A percentile compares a stretch with the other conserved stretches of the same genome.
These are phyloP conservation scores for Cryptoblepharus egeriae DNA, from an alignment of 2,797 vertebrate species.

Conservation along the genomic window DNA sequence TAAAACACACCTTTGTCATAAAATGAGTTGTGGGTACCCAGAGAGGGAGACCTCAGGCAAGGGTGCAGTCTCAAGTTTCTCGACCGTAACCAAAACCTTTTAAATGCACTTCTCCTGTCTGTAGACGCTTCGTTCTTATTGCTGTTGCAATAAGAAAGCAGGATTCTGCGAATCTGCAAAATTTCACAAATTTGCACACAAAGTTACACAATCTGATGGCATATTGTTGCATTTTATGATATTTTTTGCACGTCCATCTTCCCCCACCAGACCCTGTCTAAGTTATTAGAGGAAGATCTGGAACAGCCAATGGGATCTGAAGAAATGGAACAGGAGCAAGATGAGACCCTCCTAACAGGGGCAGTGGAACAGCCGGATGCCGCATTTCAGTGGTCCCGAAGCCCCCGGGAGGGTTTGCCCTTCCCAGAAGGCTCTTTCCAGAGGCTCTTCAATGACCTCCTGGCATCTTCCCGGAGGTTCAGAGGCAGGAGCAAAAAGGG, in stretches of 20 bases:
- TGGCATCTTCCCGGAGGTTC: conserved; percentile 30
- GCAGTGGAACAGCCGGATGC: conserved; percentile 12
- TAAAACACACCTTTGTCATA: too few species aligned
- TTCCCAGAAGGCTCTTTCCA: background rate
- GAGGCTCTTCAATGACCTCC: conserved; percentile 48
- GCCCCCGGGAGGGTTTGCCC: background rate
- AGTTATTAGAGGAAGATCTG: conserved; percentile 58
- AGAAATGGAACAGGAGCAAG: conserved; percentile 46
- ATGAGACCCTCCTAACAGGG: conserved; percentile 1
- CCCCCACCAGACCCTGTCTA: conserved; percentile 54
- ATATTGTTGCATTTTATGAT: background rate
- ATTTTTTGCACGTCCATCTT: background rate
- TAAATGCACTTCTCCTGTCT: background rate
- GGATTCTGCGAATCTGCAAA: background rate
- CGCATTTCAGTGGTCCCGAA: conserved; percentile 39
- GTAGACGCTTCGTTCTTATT: background rate
- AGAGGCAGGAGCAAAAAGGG: conserved; percentile 65
- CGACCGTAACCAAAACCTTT: too few species aligned
- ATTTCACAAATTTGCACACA: background rate
- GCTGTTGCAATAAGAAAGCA: background rate
- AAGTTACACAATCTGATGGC: background rate
- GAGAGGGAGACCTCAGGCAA: too few species aligned
- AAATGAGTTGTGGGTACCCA: too few species aligned
- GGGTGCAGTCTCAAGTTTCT: too few species aligned
- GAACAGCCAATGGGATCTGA: conserved; percentile 47